Base-by-base conservation (phyloP, 2,797 vertebrate species). In the Falco columbarius region DNA sequence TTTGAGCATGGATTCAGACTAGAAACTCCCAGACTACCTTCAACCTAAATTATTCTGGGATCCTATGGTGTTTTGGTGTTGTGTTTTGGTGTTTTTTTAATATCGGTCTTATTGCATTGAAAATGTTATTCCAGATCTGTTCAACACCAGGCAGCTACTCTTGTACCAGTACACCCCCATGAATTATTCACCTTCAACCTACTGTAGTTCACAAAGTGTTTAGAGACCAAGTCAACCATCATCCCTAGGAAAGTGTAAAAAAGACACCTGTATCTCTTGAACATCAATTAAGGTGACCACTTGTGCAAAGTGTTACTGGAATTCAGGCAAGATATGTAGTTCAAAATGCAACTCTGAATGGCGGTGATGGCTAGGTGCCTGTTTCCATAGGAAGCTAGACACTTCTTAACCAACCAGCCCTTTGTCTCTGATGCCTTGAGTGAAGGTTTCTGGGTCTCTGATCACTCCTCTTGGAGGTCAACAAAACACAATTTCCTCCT, bases 271-370 rank as follows among this genome's bases (percentile, higher is more conserved):
- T 29, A 9, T 29, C 6, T 74, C 65, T 66, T 58, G 52, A 59
- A 6, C 34, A 62, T 29, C 59, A 62, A 4, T 61, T 66, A 32
- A 86, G 9, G 7, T 32, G 42, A 21, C 9, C 74, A 42, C 14
- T 79, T 10, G 32, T 21, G 38, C 13, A 63, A 79, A 92, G 66
- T 10, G 0, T 29, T 42, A 4, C 14, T 49, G n/a, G 20, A 58
- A 46, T 66, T 74, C 21, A n/a, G 65, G 24, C 4, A 24, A 65
- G 46, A 9, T 1, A 4, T 0, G 3, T 8, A 34, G 30, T 11
- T 47, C 34, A 54, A 49, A 75, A 61, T 8, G 12, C 34, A 73
- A 14, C 26, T 47, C 36, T 65, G 23, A 59, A 52, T 10, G 16
- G 15, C 42, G 49, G 6, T 42, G 68, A 61, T 76, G 55, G 11